A percentile compares a stretch with the other conserved stretches of the same genome.
Evolutionary conservation across 2,888 invertebrate species (phyloP).

Genomic region (Eristalis pertinax): DNA sequence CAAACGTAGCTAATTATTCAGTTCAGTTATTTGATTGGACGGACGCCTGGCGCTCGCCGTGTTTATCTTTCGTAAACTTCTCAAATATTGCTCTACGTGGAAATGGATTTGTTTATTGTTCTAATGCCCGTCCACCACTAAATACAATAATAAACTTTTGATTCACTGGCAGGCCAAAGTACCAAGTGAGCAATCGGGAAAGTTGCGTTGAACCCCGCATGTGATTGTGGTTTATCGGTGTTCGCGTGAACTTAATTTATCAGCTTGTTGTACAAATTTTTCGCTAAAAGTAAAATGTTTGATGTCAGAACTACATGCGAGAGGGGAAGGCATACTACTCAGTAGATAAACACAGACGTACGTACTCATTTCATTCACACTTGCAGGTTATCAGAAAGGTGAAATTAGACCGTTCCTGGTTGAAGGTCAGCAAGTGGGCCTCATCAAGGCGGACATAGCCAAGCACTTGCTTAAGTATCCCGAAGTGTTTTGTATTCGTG

Average conservation of each 20-base stretch:
- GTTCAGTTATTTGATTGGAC: too few relatives aligned
- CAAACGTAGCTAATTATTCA: too few relatives aligned
- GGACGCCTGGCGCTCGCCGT: not conserved
- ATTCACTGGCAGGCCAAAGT: not conserved
- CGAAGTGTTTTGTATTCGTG: constrained; percentile 85
- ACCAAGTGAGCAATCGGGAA: not conserved
- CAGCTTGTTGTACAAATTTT: too few relatives aligned
- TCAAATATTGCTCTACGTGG: not conserved
- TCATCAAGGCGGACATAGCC: constrained; percentile 92
- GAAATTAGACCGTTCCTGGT: constrained; percentile 94
- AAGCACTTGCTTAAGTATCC: constrained; percentile 91
- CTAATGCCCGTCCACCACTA: not conserved
- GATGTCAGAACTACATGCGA: too few relatives aligned
- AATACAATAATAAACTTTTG: not conserved
- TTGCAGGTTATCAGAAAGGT: constrained; percentile 87
- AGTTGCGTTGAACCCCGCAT: not conserved
- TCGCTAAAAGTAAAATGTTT: too few relatives aligned
- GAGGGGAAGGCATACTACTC: too few relatives aligned
- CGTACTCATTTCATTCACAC: not conserved
- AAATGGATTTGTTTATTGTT: not conserved
- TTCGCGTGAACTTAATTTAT: too few relatives aligned
- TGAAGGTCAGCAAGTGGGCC: constrained; percentile 93
- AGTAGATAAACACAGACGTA: too few relatives aligned
- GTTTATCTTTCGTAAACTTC: not conserved
- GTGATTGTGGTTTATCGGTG: not conserved